A percentile compares a stretch with the other conserved stretches of the same genome.
These are phyloP conservation scores for Myopa testacea DNA, from an alignment of 2,888 invertebrate genomes.

Conservation along the genomic window DNA sequence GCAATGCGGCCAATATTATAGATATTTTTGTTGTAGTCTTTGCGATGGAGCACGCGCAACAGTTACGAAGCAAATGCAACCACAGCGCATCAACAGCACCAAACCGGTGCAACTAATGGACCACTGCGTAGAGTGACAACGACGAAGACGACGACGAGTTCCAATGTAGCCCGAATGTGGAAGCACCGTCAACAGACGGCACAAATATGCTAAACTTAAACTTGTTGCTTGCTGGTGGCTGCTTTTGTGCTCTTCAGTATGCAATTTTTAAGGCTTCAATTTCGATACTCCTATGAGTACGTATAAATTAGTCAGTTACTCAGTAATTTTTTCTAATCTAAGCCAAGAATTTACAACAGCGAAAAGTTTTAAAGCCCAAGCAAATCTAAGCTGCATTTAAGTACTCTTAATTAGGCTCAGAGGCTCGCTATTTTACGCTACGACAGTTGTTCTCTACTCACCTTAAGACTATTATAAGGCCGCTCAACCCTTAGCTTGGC, in stretches of 20 bases:
- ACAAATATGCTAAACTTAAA: background rate
- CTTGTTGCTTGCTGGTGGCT: background rate
- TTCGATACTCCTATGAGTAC: background rate
- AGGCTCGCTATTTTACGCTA: background rate
- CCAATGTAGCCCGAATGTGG: conserved; percentile 4
- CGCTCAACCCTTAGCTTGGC: conserved; percentile 74
- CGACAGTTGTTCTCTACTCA: conserved; percentile 50
- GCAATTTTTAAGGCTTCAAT: background rate
- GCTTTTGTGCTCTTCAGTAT: background rate
- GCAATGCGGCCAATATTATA: conserved; percentile 27
- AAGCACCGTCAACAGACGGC: background rate
- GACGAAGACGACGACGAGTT: background rate
- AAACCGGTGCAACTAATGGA: background rate
- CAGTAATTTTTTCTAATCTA: too few relatives aligned
- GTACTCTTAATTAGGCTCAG: too few relatives aligned
- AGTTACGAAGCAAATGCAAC: background rate
- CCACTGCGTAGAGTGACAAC: conserved; percentile 1
- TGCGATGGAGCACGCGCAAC: background rate
- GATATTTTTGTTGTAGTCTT: background rate
- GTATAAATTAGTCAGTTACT: too few relatives aligned
- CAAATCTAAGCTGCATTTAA: too few relatives aligned
- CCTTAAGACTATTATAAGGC: conserved; percentile 85
- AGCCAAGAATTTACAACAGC: too few relatives aligned
- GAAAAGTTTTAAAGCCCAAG: too few relatives aligned
- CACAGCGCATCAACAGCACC: too few relatives aligned